Evolutionary conservation across 2,888 invertebrate genomes (phyloP).

Genomic region (Strigamia transsilvanica): DNA sequence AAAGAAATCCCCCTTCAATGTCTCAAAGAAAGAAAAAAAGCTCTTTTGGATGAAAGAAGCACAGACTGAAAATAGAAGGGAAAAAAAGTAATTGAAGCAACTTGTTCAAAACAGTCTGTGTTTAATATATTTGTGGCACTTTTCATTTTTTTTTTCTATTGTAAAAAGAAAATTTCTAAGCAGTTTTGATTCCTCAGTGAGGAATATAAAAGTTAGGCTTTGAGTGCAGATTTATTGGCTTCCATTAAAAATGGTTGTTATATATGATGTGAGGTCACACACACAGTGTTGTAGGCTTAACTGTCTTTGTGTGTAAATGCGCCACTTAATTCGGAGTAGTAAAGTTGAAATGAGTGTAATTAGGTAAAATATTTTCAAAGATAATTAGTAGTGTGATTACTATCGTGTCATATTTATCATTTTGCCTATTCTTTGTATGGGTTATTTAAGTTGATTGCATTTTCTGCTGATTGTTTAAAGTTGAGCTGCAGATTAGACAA

Average conservation of each 20-base stretch:
- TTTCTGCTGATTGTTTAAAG: conserved; percentile 39
- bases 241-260: conserved; percentile 14
- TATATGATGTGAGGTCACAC: conserved; percentile 45
- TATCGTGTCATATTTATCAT: conserved; percentile 23
- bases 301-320: conserved; percentile 36
- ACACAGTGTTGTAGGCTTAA: conserved; percentile 28
- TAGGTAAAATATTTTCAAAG: conserved; percentile 40
- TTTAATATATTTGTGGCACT: background rate
- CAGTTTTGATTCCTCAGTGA: background rate
- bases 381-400: conserved; percentile 49
- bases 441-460: conserved; percentile 37
- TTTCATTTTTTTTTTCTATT: background rate
- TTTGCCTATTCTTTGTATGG: conserved; percentile 41
- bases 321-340: conserved; percentile 32
- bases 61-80: background rate
- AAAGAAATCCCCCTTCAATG: background rate
- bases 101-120: background rate
- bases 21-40: conserved; percentile 15
- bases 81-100: conserved; percentile 20
- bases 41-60: background rate
- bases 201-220: background rate
- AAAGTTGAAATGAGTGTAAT: conserved; percentile 49
- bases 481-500: conserved; percentile 22
- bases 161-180: background rate
- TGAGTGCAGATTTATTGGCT: conserved; percentile 13